A percentile compares a stretch with the other conserved stretches of the same genome.
Evolutionary conservation across 1,140 invertebrate genomes (phyloP).

Genomic region (Monomorium pharaonis): DNA sequence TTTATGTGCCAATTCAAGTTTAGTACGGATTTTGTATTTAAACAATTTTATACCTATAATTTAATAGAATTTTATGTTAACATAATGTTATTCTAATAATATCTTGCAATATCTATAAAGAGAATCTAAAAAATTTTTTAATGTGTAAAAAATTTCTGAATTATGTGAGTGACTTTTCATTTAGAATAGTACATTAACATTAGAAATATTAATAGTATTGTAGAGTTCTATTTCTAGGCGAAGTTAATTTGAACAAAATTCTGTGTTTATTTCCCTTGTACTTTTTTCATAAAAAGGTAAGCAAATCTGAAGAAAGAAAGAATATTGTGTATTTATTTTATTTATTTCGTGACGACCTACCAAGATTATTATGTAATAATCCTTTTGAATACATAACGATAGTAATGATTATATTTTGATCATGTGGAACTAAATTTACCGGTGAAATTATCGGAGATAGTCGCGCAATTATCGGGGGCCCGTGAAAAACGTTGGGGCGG

Average conservation of each 20-base stretch:
- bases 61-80: no score
- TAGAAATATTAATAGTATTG: not conserved
- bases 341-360: not conserved
- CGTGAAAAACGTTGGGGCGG: constrained; percentile 46
- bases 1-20: no score
- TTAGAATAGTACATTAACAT: no score
- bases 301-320: no score
- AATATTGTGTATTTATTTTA: not conserved
- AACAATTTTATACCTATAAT: no score
- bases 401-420: not conserved
- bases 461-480: constrained; percentile 41
- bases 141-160: no score
- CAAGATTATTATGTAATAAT: not conserved
- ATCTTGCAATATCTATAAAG: no score
- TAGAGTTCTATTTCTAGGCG: not conserved
- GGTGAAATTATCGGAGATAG: not conserved
- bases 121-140: no score
- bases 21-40: no score
- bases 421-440: not conserved
- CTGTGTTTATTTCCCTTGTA: not conserved
- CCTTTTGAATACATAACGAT: not conserved
- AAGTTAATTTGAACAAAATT: not conserved
- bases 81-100: no score
- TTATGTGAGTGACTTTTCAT: no score
- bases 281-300: not conserved